Conservation (phyloP, 2,797 vertebrate genomes). For the Selene dorsalis region DNA sequence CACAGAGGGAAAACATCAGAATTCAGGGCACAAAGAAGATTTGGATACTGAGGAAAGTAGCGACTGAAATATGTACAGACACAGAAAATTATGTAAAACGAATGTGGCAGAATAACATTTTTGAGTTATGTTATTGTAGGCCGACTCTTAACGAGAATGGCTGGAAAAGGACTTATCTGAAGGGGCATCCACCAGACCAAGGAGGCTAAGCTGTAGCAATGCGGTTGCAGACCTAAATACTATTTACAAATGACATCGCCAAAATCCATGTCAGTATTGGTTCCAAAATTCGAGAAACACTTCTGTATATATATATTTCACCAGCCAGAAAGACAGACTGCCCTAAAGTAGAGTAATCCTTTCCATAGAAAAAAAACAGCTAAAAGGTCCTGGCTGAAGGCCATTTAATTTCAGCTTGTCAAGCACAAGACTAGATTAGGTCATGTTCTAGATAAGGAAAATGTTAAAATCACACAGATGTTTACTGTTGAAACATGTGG, state of each 20-base stretch:
- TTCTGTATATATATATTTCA: slow-evolving; percentile 41
- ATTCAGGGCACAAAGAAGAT: neutral
- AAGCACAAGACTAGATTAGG: slow-evolving; percentile 48
- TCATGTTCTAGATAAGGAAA: slow-evolving; percentile 57
- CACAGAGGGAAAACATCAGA: slow-evolving; percentile 24
- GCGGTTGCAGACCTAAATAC: slow-evolving; percentile 38
- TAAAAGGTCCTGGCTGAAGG: slow-evolving; percentile 58
- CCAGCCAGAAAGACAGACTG: slow-evolving; percentile 46
- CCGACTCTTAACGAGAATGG: neutral
- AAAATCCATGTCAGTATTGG: slow-evolving; percentile 46
- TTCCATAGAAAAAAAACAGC: slow-evolving; percentile 56
- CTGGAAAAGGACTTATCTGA: neutral
- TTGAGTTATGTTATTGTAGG: neutral
- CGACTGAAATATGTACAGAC: neutral
- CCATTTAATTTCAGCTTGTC: slow-evolving; percentile 71
- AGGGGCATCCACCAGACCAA: slow-evolving; percentile 7
- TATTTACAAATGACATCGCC: slow-evolving; percentile 36
- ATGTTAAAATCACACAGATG: slow-evolving; percentile 35
- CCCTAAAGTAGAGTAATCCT: slow-evolving; percentile 68
- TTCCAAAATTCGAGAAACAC: slow-evolving; percentile 40
- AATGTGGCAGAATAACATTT: neutral
- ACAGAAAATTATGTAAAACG: slow-evolving; percentile 5
- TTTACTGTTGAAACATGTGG: slow-evolving; percentile 41
- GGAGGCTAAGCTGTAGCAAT: slow-evolving; percentile 41
- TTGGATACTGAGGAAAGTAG: neutral